These are phyloP conservation scores for Hoplodrina ambigua DNA, from an alignment of 2,888 invertebrate genomes.

Conservation along the genomic window DNA sequence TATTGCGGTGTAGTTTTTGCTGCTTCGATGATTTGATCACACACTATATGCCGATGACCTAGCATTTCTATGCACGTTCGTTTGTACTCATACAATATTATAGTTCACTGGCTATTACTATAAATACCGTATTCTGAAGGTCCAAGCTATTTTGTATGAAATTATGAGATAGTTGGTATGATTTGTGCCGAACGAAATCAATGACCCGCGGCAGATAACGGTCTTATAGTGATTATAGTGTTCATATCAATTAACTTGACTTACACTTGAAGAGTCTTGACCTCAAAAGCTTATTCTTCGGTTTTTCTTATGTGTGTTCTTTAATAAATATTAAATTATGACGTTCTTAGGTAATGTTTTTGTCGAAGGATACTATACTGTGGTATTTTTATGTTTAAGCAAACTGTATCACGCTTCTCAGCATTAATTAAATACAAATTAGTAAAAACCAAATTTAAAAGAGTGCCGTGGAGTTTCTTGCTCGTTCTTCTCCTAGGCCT, in stretches of 20 bases:
- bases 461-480: no score
- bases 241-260: slow-evolving; percentile 56
- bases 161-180: slow-evolving; percentile 27
- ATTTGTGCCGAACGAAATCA: slow-evolving; percentile 45
- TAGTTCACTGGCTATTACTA: slow-evolving; percentile 34
- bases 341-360: not conserved
- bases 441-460: no score
- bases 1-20: slow-evolving; percentile 33
- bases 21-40: slow-evolving; percentile 4
- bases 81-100: slow-evolving; percentile 7
- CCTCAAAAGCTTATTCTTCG: slow-evolving; percentile 24
- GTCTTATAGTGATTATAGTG: slow-evolving; percentile 54
- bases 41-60: slow-evolving; percentile 40
- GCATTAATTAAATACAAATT: not conserved
- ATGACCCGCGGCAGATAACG: slow-evolving; percentile 63
- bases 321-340: not conserved
- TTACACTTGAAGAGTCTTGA: slow-evolving; percentile 40
- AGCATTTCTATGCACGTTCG: slow-evolving; percentile 32
- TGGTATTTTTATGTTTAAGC: not conserved
- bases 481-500: no score
- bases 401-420: not conserved
- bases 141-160: slow-evolving; percentile 33
- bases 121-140: slow-evolving; percentile 24
- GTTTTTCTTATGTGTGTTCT: slow-evolving; percentile 16
- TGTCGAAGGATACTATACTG: not conserved